phyloP scores from a whole-genome alignment of 1,140 invertebrate species.

The Semibalanus balanoides region DNA sequence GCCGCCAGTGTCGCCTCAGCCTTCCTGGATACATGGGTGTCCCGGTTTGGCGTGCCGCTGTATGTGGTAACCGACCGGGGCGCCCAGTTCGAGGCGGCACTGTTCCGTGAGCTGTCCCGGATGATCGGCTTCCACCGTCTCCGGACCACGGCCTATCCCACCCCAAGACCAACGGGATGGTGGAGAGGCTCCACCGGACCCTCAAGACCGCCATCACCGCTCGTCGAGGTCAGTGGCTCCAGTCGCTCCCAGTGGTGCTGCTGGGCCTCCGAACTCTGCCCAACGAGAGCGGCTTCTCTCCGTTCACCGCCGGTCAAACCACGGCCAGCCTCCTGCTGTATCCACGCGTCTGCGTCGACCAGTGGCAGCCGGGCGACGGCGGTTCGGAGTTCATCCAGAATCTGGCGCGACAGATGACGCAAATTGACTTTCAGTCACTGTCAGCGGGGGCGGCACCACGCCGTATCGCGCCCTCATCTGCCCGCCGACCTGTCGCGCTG shows the following conservation, averaged over 20 bases:
- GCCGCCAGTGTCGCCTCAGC: conserved; percentile 8
- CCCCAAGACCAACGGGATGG: not conserved
- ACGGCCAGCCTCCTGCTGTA: too few species aligned
- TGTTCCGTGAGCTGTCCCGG: conserved; percentile 9
- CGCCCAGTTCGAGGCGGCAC: conserved; percentile 6
- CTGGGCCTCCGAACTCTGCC: conserved; percentile 8
- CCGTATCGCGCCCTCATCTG: too few species aligned
- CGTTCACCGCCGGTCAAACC: conserved; percentile 11
- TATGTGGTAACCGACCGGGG: too few species aligned
- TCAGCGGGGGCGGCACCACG: too few species aligned
- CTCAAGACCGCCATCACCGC: not conserved
- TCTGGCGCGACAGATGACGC: too few species aligned
- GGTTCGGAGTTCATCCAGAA: too few species aligned
- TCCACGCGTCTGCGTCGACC: too few species aligned
- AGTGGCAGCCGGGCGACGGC: too few species aligned
- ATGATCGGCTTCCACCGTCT: conserved; percentile 10
- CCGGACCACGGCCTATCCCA: not conserved
- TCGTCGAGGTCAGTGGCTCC: not conserved
- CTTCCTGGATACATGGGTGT: conserved; percentile 10
- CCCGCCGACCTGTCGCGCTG: too few species aligned
- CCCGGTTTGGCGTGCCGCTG: too few species aligned
- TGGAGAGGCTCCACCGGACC: not conserved
- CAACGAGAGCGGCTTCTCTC: not conserved
- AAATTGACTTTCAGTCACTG: too few species aligned
- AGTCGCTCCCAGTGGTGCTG: not conserved